Conservation (phyloP, 2,113 vertebrate species). For the Cyprinodon variegatus region DNA sequence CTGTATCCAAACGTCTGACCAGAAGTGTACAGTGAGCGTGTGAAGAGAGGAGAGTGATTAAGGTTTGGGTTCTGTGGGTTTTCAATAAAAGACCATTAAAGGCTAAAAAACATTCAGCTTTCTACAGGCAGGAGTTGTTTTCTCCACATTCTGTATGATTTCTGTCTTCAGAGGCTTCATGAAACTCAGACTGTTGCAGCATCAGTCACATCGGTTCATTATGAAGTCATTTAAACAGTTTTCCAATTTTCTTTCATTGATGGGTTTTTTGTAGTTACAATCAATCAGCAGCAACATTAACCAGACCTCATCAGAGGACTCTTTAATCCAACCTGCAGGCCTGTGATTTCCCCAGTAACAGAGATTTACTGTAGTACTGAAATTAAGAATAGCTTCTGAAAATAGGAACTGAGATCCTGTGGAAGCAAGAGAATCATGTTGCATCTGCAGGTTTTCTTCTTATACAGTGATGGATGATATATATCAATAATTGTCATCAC, state of each 20-base stretch:
- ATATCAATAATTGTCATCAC: background rate
- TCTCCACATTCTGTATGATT: background rate
- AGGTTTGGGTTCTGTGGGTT: slow-evolving; percentile 41
- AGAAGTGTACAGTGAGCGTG: slow-evolving; percentile 5
- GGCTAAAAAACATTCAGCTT: background rate
- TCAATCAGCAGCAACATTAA: background rate
- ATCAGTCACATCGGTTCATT: background rate
- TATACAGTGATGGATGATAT: background rate
- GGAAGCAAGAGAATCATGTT: background rate
- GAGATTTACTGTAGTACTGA: background rate
- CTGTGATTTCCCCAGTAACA: background rate
- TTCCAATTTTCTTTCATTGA: background rate
- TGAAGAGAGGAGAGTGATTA: slow-evolving; percentile 16
- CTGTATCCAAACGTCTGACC: background rate
- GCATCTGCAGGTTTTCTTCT: background rate
- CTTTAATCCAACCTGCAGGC: background rate
- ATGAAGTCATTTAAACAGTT: background rate
- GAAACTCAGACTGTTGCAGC: background rate
- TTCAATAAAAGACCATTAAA: slow-evolving; percentile 23
- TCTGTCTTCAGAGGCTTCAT: background rate
- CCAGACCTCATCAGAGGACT: background rate
- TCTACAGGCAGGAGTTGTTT: background rate
- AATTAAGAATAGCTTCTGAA: background rate
- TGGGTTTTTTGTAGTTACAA: slow-evolving; percentile 1
- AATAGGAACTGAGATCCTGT: background rate